Base-by-base conservation (phyloP, 2,797 vertebrate genomes). In the Hemitrygon akajei region DNA sequence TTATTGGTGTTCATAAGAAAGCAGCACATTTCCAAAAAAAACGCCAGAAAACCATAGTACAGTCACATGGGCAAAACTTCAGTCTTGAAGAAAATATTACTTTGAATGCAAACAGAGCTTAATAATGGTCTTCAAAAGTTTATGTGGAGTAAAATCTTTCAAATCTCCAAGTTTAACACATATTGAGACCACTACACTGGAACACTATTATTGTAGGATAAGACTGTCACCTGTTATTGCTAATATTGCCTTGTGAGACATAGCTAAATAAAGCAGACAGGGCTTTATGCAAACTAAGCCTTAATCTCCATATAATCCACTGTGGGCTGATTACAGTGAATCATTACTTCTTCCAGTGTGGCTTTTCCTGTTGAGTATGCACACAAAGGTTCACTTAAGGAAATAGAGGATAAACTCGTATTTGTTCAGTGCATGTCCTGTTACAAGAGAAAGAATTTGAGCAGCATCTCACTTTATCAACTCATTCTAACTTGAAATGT, bases 381-480 rank as follows among this genome's bases (percentile, higher is more conserved):
- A 73, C 47, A 47, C 47, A 47, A 47, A 47, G 47, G 47, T 30
- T 11, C 27, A 76, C 22, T 75, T 71, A 75, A 18, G 47, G 69
- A 93, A 93, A 73, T 91, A 12, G 66, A 91, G 11, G 60, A 27
- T 75, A 37, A 76, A 30, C 40, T 73, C 40, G 56, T n/a, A 76
- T 76, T 93, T 93, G 16, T 30, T 11, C 27, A 75, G 37, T 75
- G 40, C 91, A 75, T 93, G 71, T 76, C 91, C 34, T 56, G 27
- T 30, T 30, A 14, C 47, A 37, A 76, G 47, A 60, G 82, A 60
- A 86, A 27, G 82, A 56, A 93, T 75, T 93, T 58, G 37, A 93
- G 71, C 71, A 76, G 73, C 73, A 16, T 56, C 25, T 47, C 40
- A 93, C 37, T 93, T 75, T 91, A 71, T 91, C 91, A 93, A 71